Evolutionary conservation across 1,140 invertebrate genomes (phyloP), one percentile per base, ranked within the genome.

Genomic region (Adelges cooleyi): DNA sequence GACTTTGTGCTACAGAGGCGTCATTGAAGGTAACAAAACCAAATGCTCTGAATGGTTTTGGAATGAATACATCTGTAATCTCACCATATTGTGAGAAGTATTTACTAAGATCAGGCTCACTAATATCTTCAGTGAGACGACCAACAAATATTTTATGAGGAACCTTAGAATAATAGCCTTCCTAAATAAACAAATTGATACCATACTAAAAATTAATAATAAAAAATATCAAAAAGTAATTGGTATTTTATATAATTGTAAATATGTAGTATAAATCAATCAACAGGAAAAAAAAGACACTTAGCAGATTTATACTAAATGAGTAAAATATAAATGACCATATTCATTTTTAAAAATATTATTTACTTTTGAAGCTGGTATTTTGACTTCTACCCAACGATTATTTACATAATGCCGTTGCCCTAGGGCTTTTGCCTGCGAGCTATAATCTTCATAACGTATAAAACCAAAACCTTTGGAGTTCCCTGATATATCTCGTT

Each of bases 131-230:
- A 17, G 91, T 93, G 75, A 93, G 92, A 56, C 94, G 85, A 38
- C 93, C 92, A 69, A 98, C 91, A 79, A 96, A 97, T 65, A 96
- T 89, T 79, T 97, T 97, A 74, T 92, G 93, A 46, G 92, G 88
- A 74, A 90, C 82, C 80, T 84, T 89, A 74, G 85, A 89, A 72
- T 92, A 84, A 71, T 89, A 84, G 69, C 89, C 89, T 80, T 91
- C 84, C 79, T 84, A 70, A 50, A n/a, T n/a, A n/a, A n/a, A n/a
- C n/a, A n/a, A n/a, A n/a, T n/a, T n/a, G n/a, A n/a, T n/a, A n/a
- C n/a, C n/a, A n/a, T n/a, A n/a, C n/a, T n/a, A n/a, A n/a, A n/a
- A n/a, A n/a, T n/a, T n/a, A n/a, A n/a, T n/a, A n/a, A n/a, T n/a
- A n/a, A n/a, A n/a, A n/a, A n/a, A n/a, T n/a, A n/a, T n/a, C n/a